These are phyloP conservation scores for Dendrocopos noguchii DNA, from an alignment of 2,113 vertebrate species.

Conservation along the genomic window DNA sequence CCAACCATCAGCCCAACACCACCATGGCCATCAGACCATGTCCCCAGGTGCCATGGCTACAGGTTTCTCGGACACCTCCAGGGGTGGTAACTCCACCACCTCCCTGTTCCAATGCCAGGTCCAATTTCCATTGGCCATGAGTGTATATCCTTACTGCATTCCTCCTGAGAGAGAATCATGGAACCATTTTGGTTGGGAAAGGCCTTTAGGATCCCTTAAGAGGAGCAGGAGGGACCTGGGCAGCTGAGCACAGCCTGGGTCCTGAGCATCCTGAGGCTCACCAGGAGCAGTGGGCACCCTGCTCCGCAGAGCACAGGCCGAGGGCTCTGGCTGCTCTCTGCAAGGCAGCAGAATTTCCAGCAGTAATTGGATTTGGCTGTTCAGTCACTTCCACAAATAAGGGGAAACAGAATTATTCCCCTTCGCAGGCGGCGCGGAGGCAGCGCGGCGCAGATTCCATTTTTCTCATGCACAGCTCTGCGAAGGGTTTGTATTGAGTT, in stretches of 20 bases:
- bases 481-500: neutral
- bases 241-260: rapidly evolving
- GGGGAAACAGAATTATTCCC: constrained; percentile 33
- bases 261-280: neutral
- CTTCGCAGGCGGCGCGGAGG: neutral
- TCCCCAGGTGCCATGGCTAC: too few species aligned
- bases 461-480: neutral
- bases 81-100: too few species aligned
- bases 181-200: neutral
- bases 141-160: neutral
- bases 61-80: too few species aligned
- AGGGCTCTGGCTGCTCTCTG: neutral
- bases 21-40: too few species aligned
- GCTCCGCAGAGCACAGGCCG: rapidly evolving
- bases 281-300: neutral
- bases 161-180: neutral
- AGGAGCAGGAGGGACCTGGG: neutral
- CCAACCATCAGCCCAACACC: too few species aligned
- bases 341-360: neutral
- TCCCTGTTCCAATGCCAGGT: too few species aligned
- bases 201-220: neutral
- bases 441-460: neutral
- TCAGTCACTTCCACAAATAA: constrained; percentile 30
- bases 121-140: neutral
- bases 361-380: constrained; percentile 15